phyloP scores from a whole-genome alignment of 2,113 vertebrate genomes.

The Oncorhynchus mykiss region DNA sequence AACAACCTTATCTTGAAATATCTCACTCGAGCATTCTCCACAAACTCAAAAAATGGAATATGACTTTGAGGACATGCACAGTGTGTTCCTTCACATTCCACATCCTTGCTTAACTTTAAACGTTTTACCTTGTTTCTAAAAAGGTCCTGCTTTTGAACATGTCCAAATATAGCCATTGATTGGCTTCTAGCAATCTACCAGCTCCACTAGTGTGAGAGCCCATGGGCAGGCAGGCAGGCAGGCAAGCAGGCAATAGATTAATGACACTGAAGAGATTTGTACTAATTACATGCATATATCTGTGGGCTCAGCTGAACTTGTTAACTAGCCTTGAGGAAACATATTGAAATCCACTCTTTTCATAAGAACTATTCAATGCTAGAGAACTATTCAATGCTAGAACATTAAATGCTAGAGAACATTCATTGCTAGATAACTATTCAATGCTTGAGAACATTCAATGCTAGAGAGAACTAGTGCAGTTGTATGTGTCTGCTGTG shows the following conservation, averaged over 20 bases:
- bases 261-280: constrained; percentile 12
- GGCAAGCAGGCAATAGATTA: constrained; percentile 2
- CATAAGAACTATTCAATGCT: background rate
- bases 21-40: no score
- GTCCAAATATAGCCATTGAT: background rate
- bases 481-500: constrained; percentile 21
- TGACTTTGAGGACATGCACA: no score
- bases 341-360: constrained; percentile 18
- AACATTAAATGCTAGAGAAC: no score
- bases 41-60: no score
- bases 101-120: no score
- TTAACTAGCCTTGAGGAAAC: constrained; percentile 27
- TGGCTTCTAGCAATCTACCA: no score
- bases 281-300: constrained; percentile 41
- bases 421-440: no score
- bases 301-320: constrained; percentile 11
- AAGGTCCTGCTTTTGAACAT: background rate
- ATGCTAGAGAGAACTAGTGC: constrained; percentile 25
- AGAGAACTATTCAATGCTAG: no score
- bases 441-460: no score
- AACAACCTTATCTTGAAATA: no score
- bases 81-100: no score
- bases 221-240: background rate
- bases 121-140: no score
- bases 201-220: constrained; percentile 2